phyloP scores from a whole-genome alignment of 2,797 vertebrate genomes.

The Characodon lateralis region DNA sequence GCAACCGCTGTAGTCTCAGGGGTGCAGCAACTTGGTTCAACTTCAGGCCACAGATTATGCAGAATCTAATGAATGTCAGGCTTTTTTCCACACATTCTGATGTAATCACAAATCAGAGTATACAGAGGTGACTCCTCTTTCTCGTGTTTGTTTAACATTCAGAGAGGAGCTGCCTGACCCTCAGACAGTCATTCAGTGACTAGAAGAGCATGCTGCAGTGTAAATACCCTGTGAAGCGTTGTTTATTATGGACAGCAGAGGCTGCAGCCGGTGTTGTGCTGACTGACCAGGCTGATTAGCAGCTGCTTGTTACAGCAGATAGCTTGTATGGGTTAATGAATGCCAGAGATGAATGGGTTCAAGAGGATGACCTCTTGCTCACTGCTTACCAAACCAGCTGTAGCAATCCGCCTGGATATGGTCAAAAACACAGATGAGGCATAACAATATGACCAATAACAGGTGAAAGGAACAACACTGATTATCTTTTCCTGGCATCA shows the following conservation, averaged over 20 bases:
- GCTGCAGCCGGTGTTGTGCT: conserved; percentile 34
- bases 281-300: conserved; percentile 52
- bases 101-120: conserved; percentile 18
- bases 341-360: conserved; percentile 21
- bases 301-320: conserved; percentile 33
- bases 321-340: conserved; percentile 52
- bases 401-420: conserved; percentile 12
- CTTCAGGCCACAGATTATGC: conserved; percentile 29
- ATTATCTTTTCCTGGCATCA: not conserved
- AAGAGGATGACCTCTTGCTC: conserved; percentile 31
- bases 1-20: conserved; percentile 30
- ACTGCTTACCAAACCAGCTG: conserved; percentile 46
- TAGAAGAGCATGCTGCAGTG: conserved; percentile 18
- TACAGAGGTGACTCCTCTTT: conserved; percentile 12
- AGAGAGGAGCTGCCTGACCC: conserved; percentile 18
- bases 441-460: not conserved
- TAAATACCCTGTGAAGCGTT: conserved; percentile 35
- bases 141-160: conserved; percentile 31
- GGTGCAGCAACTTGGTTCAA: conserved; percentile 24
- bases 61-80: conserved; percentile 28
- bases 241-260: conserved; percentile 63
- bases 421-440: conserved; percentile 2
- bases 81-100: conserved; percentile 15
- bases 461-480: not conserved
- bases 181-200: conserved; percentile 10